phyloP scores from a whole-genome alignment of 2,113 vertebrate genomes.

The Pachyramphus minor region DNA sequence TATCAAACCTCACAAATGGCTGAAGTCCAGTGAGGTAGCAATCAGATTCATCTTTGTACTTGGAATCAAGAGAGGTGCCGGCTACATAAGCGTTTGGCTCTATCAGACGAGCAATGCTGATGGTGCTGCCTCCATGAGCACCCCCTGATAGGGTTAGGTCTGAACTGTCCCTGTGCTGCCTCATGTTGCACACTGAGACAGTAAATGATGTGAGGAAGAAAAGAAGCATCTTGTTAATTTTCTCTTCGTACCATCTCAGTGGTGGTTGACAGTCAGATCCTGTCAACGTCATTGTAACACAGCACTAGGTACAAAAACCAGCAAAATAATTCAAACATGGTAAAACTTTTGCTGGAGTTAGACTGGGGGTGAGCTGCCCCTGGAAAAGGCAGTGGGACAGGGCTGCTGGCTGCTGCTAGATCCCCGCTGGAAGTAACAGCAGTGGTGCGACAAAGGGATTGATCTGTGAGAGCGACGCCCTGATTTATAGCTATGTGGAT shows the following conservation, averaged over 20 bases:
- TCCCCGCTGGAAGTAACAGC: background rate
- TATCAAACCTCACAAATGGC: background rate
- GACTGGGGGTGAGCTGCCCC: accelerated
- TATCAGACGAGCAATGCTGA: background rate
- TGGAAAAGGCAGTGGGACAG: background rate
- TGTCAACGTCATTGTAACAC: background rate
- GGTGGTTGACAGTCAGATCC: background rate
- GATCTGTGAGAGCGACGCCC: background rate
- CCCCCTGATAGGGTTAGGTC: background rate
- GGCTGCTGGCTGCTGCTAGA: background rate
- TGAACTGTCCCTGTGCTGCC: background rate
- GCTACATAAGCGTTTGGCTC: background rate
- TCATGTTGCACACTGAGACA: background rate
- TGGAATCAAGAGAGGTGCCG: accelerated
- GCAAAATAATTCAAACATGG: accelerated
- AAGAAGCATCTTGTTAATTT: background rate
- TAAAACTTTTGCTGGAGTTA: background rate
- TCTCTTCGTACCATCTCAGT: accelerated
- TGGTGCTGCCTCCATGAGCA: background rate
- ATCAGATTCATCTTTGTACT: background rate
- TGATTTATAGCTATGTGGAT: conserved; percentile 1
- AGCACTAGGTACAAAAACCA: background rate
- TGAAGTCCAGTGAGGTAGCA: background rate
- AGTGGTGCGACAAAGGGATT: background rate
- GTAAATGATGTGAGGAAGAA: background rate